These are phyloP conservation scores for Papilio machaon DNA, from an alignment of 1,140 invertebrate genomes.

Conservation along the genomic window DNA sequence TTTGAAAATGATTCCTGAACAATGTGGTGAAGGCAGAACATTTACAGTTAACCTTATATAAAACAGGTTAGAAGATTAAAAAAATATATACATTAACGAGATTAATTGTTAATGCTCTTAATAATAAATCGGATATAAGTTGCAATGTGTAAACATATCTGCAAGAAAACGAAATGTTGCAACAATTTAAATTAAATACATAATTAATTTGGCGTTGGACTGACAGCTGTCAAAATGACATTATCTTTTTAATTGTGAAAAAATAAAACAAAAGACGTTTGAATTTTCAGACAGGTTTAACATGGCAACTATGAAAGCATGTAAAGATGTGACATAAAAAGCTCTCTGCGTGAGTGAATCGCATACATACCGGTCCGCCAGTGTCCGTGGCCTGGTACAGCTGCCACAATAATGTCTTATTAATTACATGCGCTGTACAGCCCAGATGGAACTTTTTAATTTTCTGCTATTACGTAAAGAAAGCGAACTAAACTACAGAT, in stretches of 20 bases:
- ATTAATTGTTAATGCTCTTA: not conserved
- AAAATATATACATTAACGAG: not conserved
- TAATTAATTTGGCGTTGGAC: not conserved
- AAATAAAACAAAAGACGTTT: no score
- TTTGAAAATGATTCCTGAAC: not conserved
- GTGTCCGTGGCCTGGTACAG: slow-evolving; percentile 79
- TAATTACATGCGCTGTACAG: slow-evolving; percentile 68
- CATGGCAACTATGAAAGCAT: slow-evolving; percentile 4
- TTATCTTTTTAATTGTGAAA: not conserved
- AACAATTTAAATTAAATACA: not conserved
- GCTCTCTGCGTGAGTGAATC: slow-evolving; percentile 35
- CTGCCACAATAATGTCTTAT: slow-evolving; percentile 77
- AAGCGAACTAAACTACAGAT: slow-evolving; percentile 1
- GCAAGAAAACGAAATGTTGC: not conserved
- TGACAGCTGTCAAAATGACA: not conserved
- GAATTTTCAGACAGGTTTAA: slow-evolving; percentile 11
- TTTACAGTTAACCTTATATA: not conserved
- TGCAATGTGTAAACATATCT: not conserved
- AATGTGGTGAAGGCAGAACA: not conserved
- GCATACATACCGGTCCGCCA: slow-evolving; percentile 73
- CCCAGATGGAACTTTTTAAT: slow-evolving; percentile 36
- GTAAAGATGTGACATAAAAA: slow-evolving; percentile 19
- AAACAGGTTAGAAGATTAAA: not conserved
- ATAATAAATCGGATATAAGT: not conserved
- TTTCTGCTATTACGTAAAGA: slow-evolving; percentile 25